phyloP scores from a whole-genome alignment of 53 echinoderm and acorn worm genomes.

The Arbacia lixula region DNA sequence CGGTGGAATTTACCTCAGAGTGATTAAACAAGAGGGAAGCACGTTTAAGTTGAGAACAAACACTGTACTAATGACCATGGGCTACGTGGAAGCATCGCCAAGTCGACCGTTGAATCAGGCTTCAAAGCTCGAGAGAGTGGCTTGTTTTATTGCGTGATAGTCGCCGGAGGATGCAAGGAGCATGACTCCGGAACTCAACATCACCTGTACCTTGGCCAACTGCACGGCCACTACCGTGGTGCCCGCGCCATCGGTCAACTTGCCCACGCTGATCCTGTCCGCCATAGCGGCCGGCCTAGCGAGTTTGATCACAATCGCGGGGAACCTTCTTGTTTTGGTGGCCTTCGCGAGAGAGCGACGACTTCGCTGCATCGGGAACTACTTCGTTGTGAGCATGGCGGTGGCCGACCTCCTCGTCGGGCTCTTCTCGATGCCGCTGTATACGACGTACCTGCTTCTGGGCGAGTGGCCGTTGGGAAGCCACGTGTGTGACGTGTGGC shows the following conservation, averaged over 20 bases:
- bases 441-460: slow-evolving; percentile 84
- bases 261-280: slow-evolving; percentile 43
- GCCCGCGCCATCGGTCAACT: not conserved
- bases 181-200: not conserved
- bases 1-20: too few species aligned
- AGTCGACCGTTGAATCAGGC: too few species aligned
- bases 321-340: slow-evolving; percentile 85
- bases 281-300: slow-evolving; percentile 74
- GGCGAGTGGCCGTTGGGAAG: slow-evolving; percentile 84
- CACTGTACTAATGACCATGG: too few species aligned
- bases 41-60: too few species aligned
- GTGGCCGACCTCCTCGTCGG: slow-evolving; percentile 82
- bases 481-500: slow-evolving; percentile 87
- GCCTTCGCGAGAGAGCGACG: slow-evolving; percentile 85
- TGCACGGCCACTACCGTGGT: not conserved
- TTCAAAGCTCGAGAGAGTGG: too few species aligned
- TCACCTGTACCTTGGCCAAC: too few species aligned
- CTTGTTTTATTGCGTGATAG: too few species aligned
- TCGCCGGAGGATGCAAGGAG: not conserved
- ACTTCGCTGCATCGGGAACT: slow-evolving; percentile 79
- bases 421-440: slow-evolving; percentile 89
- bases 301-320: slow-evolving; percentile 72
- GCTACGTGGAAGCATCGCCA: too few species aligned
- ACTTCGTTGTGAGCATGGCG: slow-evolving; percentile 92
- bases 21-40: too few species aligned